Percentiles rank a stretch among this genome's conserved stretches.
phyloP scores from a whole-genome alignment of 2,797 vertebrate species.

The Squalus acanthias region DNA sequence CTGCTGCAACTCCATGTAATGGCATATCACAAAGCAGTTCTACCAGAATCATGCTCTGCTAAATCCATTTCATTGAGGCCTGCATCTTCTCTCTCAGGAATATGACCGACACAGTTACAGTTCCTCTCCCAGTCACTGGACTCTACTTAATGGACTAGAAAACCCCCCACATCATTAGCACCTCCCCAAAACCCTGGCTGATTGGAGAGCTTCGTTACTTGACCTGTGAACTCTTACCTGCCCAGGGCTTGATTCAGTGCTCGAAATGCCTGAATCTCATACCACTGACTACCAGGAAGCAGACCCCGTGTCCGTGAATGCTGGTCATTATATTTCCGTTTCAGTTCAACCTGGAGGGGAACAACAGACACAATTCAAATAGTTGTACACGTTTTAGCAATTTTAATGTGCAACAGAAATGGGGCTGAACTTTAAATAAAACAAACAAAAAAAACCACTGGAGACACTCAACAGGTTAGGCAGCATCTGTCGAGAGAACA shows the following conservation, averaged over 20 bases:
- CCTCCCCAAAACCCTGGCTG: neutral
- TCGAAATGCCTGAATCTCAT: constrained; percentile 94
- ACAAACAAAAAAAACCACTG: neutral
- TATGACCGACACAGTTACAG: neutral
- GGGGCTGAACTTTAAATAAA: neutral
- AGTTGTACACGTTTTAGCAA: no score
- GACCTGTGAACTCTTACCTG: constrained; percentile 63
- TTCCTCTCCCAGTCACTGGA: neutral
- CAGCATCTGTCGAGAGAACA: neutral
- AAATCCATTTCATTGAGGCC: neutral
- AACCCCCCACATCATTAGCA: neutral
- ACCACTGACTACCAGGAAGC: constrained; percentile 84
- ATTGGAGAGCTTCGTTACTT: neutral
- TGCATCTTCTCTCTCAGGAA: neutral
- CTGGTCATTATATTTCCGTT: constrained; percentile 92
- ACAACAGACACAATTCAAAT: constrained; percentile 1
- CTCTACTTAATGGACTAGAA: neutral
- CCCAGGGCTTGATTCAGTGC: constrained; percentile 96
- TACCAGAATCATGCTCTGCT: no score
- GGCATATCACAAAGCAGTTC: neutral
- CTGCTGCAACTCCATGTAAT: neutral
- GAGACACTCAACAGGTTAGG: neutral
- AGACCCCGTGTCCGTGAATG: constrained; percentile 82
- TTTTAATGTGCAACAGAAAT: neutral
- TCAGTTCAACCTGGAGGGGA: constrained; percentile 78